Evolutionary conservation across 2,888 invertebrate genomes (phyloP), one percentile per base, ranked within the genome.

Genomic region (Cantharis flavilabris): DNA sequence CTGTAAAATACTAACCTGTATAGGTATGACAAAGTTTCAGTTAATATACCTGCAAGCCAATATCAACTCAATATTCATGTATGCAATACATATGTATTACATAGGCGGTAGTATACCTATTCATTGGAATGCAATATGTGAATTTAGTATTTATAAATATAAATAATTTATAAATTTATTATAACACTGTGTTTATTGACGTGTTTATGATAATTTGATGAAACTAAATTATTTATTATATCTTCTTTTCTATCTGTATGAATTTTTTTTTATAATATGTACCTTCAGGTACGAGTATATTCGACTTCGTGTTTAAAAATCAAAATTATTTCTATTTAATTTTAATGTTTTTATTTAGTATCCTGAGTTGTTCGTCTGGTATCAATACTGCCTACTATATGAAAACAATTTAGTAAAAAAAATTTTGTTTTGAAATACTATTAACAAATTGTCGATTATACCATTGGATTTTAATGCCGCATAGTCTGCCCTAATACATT

Each of bases 1-100:
- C 78, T 26, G 70, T 16, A 69, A 70, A 63, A 69, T 65, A 67
- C 72, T 69, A 72, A 78, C 74, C 71, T 75, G 73, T 73, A 67
- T 73, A 65, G 71, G 18, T 33, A 70, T 69, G 62, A 71, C 73
- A 71, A 73, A 49, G 49, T 49, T 49, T 49, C 49, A 49, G 49
- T 49, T 49, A 49, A 49, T 49, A n/a, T 49, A n/a, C 49, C 49
- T 49, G n/a, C 49, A 49, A 49, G 49, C 49, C 49, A 49, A 49
- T n/a, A 49, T n/a, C n/a, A 49, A 49, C n/a, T 49, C 49, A 49
- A 49, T 49, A 49, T 49, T 49, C n/a, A 49, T 49, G n/a, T n/a
- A 49, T 49, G 49, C n/a, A n/a, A 49, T 49, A 49, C 49, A 49
- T 49, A 49, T 49, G 49, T 49, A 49, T 49, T 49, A 49, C n/a